A percentile compares a stretch with the other conserved stretches of the same genome.
phyloP scores from a whole-genome alignment of 1,140 invertebrate species.

The Gryllus bimaculatus region DNA sequence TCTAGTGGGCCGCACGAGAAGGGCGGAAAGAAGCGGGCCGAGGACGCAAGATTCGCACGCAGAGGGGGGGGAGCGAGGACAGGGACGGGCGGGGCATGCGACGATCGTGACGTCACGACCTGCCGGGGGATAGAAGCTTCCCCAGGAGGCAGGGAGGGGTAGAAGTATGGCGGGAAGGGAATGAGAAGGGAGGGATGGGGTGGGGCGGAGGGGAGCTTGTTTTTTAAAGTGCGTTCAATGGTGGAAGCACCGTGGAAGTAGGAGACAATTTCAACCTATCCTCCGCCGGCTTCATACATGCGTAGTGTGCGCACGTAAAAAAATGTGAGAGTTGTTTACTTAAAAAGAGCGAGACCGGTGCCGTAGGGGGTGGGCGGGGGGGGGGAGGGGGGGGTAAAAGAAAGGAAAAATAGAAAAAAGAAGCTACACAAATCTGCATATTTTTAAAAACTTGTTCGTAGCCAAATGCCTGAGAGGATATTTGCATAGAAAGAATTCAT shows the following conservation, averaged over 20 bases:
- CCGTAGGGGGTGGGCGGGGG: neutral
- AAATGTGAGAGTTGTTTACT: neutral
- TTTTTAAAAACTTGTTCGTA: slow-evolving; percentile 10
- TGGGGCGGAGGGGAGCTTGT: neutral
- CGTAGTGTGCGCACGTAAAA: neutral
- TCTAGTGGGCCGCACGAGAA: no score
- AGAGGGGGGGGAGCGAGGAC: no score
- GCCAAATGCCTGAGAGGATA: neutral
- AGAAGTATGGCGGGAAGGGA: neutral
- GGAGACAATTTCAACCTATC: neutral
- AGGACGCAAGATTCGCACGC: no score
- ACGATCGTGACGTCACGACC: neutral
- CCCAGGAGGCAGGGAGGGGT: neutral
- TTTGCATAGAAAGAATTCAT: slow-evolving; percentile 10
- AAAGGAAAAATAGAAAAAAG: neutral
- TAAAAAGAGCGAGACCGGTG: neutral
- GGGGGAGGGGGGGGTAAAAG: neutral
- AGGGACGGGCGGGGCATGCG: neutral
- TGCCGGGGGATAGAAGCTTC: neutral
- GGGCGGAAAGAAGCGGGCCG: no score
- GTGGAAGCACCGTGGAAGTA: neutral
- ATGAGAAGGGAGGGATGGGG: neutral
- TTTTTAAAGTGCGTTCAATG: neutral
- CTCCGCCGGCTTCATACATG: neutral
- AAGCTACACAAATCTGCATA: slow-evolving; percentile 11